Base-by-base conservation (phyloP, 2,113 vertebrate species). In the Phrynocephalus versicolor region DNA sequence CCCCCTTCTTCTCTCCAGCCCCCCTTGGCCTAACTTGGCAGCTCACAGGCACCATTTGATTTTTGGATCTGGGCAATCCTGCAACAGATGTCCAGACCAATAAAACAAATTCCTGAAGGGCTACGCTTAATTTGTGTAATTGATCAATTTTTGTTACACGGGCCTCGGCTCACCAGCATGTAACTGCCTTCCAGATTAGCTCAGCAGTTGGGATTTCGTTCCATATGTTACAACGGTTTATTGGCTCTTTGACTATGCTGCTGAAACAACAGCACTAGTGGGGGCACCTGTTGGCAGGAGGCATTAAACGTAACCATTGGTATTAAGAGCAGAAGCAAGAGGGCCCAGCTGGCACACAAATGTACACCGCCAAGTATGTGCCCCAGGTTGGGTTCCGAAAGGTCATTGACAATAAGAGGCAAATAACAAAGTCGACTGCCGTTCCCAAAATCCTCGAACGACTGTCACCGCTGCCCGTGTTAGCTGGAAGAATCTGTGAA, bases 11-110 rank as follows among this genome's bases (percentile, higher is more conserved):
- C 55, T 51, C 45, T 10, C 45, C 45, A 51, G 45, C 45, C 45
- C 45, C 45, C 45, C 45, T 96, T 97, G 97, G 97, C 94, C 97
- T 96, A 96, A 97, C 97, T 99, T 97, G 97, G 97, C 98, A 96
- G 96, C 95, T 97, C 95, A 91, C 92, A 97, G 95, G 94, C 97
- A 97, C 97, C 97, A 96, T 98, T 98, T 98, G 98, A 99, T 98
- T 99, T 96, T 98, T 97, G 98, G 98, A 99, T 98, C 98, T 99
- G 98, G 98, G 99, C 98, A 99, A 98, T 98, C 97, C 98, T 97
- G 97, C 98, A 99, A 99, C 99, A 99, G 99, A 99, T 99, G 98
- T 99, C 98, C 97, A 97, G 97, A 98, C 97, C 97, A 97, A 98
- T 98, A 98, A 99, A 99, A 98, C 95, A 97, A 97, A 98, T 97